Evolutionary conservation across 2,888 invertebrate species (phyloP).

Genomic region (Cabera pusaria): DNA sequence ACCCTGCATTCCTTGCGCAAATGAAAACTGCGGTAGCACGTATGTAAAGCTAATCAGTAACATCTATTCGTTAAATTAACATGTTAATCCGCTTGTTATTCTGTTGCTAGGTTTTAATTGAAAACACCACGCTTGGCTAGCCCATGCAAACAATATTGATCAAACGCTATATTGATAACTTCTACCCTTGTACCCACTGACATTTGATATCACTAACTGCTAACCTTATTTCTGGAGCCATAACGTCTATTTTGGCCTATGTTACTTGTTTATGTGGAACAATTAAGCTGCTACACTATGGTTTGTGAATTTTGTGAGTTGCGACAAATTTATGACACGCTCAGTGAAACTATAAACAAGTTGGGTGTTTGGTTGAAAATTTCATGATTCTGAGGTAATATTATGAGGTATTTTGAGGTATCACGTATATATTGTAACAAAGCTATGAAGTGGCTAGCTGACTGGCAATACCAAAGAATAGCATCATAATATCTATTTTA

Average conservation of each 20-base stretch:
- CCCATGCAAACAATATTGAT: slow-evolving; percentile 37
- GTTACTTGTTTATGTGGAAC: slow-evolving; percentile 14
- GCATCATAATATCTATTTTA: too few species aligned
- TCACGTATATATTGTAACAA: too few species aligned
- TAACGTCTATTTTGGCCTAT: slow-evolving; percentile 9
- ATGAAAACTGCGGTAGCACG: too few species aligned
- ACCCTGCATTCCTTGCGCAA: too few species aligned
- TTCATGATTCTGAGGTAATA: too few species aligned
- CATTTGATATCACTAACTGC: slow-evolving; percentile 2
- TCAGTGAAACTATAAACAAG: too few species aligned
- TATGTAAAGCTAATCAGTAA: too few species aligned
- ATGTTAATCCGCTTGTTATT: slow-evolving; percentile 11
- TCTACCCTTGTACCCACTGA: slow-evolving; percentile 7
- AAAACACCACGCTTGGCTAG: slow-evolving; percentile 32
- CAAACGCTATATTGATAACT: slow-evolving; percentile 35
- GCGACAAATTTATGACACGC: slow-evolving; percentile 12
- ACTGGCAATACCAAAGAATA: too few species aligned
- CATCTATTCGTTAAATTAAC: too few species aligned
- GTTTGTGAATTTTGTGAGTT: slow-evolving; percentile 12
- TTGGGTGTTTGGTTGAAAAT: too few species aligned
- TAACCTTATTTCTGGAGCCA: slow-evolving; percentile 6
- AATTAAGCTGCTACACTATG: slow-evolving; percentile 11
- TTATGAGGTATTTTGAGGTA: too few species aligned
- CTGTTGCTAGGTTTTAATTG: slow-evolving; percentile 28
- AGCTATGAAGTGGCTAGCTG: too few species aligned